Conservation (phyloP, 2,113 vertebrate genomes). For the Ctenomys sociabilis region DNA sequence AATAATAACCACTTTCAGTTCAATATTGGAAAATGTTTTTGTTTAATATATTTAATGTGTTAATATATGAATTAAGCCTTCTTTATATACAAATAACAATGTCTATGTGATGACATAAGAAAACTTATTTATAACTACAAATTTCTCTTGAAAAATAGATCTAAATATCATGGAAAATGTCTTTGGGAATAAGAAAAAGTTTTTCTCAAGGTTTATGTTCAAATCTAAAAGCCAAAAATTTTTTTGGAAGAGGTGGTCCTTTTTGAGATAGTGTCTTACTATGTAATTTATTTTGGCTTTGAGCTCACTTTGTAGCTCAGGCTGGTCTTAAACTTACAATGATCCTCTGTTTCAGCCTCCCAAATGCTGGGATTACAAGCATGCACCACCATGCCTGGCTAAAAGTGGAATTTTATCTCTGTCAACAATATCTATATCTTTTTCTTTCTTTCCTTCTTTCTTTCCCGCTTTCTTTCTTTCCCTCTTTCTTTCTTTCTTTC, state of each 20-base stretch:
- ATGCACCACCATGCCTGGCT: no score
- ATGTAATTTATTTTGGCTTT: no score
- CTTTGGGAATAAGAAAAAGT: not conserved
- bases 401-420: not conserved
- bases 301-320: no score
- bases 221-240: not conserved
- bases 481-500: no score
- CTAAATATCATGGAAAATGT: constrained; percentile 18
- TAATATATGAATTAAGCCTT: constrained; percentile 54
- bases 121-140: not conserved
- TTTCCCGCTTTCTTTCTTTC: no score
- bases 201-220: constrained; percentile 1
- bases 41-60: constrained; percentile 12
- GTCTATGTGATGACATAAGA: constrained; percentile 47
- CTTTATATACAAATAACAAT: constrained; percentile 23
- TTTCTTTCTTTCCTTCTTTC: no score
- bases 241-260: no score
- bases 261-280: no score
- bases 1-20: constrained; percentile 36
- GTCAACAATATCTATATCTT: not conserved
- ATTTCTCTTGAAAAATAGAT: constrained; percentile 16
- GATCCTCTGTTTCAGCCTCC: no score
- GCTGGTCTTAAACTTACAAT: no score
- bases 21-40: constrained; percentile 62
- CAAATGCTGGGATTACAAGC: no score